phyloP scores from a whole-genome alignment of 1,140 invertebrate species.

The Ceratoteleas bidentatus region DNA sequence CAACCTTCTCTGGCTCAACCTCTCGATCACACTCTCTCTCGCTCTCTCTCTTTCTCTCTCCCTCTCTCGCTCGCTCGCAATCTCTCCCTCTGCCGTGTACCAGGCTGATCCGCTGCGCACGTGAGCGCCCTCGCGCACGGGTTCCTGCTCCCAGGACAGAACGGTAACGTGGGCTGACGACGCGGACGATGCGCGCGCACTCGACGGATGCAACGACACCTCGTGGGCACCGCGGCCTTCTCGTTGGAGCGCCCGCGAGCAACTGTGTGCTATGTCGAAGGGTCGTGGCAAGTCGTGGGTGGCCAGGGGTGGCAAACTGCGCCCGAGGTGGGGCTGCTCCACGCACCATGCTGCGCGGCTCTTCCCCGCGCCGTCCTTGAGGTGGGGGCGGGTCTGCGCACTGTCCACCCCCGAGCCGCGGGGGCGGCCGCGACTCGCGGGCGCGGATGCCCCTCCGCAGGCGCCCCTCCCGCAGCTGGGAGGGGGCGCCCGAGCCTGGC shows the following conservation, averaged over 20 bases:
- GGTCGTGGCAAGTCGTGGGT: conserved; percentile 72
- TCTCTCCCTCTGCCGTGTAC: conserved; percentile 8
- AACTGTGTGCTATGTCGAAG: conserved; percentile 80
- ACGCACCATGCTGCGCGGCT: conserved; percentile 72
- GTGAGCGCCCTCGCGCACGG: too few relatives aligned
- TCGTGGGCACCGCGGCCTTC: conserved; percentile 70
- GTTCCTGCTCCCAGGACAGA: too few relatives aligned
- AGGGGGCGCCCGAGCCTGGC: not conserved
- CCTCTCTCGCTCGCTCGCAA: too few relatives aligned
- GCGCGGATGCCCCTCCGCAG: conserved; percentile 62
- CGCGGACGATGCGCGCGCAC: conserved; percentile 58
- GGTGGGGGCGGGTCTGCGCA: conserved; percentile 81
- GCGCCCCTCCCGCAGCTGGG: conserved; percentile 17
- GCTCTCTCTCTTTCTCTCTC: too few relatives aligned
- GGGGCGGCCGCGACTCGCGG: conserved; percentile 70
- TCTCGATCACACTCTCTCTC: too few relatives aligned
- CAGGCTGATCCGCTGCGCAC: too few relatives aligned
- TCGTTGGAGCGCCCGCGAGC: conserved; percentile 77
- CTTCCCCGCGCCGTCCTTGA: conserved; percentile 74
- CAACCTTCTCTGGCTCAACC: too few relatives aligned
- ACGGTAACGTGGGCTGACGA: conserved; percentile 17
- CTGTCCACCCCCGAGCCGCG: conserved; percentile 78
- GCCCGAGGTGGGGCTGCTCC: conserved; percentile 71
- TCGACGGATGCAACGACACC: conserved; percentile 6
- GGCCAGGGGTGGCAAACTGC: conserved; percentile 67